Conservation (phyloP, 2,113 vertebrate species). For the Epinephelus moara region DNA sequence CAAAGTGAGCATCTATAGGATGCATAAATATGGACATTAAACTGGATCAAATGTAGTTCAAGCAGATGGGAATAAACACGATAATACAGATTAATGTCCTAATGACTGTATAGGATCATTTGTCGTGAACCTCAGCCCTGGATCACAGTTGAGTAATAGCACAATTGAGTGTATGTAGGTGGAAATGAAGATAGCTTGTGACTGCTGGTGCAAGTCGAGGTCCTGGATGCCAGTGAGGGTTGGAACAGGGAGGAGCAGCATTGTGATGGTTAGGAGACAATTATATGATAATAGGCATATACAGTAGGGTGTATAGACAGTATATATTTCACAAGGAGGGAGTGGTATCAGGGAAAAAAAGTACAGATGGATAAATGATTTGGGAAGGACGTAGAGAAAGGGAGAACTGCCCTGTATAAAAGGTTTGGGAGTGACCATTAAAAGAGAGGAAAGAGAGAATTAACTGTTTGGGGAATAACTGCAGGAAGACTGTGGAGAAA, state of each 20-base stretch:
- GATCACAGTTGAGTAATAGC: neutral
- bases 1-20: neutral
- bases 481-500: conserved; percentile 8
- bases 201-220: neutral
- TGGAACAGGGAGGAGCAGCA: neutral
- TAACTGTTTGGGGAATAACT: conserved; percentile 1
- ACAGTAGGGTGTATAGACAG: neutral
- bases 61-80: neutral
- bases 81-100: neutral
- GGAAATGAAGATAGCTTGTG: neutral
- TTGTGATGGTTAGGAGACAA: neutral
- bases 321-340: neutral
- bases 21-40: neutral
- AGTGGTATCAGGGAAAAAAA: neutral
- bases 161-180: neutral
- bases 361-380: conserved; percentile 2
- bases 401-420: neutral
- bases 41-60: neutral
- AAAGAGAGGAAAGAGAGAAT: neutral
- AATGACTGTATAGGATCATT: neutral
- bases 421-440: neutral
- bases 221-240: neutral
- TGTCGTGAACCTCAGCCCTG: neutral
- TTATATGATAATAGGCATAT: neutral
- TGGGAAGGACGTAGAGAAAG: neutral